Evolutionary conservation across 2,797 vertebrate species (phyloP), one percentile per base, ranked within the genome.

Genomic region (Chloroceryle amazona): DNA sequence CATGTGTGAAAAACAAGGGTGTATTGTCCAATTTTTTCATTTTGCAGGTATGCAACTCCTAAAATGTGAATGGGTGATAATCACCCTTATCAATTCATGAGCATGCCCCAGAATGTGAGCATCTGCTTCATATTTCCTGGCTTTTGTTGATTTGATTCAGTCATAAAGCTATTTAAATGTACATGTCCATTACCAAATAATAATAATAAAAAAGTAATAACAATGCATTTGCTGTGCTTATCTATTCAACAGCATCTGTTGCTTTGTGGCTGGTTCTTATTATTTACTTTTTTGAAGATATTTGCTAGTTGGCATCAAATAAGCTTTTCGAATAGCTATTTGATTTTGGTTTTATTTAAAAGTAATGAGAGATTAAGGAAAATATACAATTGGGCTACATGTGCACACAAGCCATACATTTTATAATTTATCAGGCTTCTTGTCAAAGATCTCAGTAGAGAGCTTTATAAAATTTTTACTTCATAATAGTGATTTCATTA

Each of bases 321-420:
- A 94, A 93, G 47, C 15, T 94, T 92, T 75, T 54, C 37, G 85
- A 91, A 92, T 67, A 81, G 87, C 26, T 66, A 79, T 95, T 95
- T 97, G 55, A 90, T 68, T 90, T 93, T 66, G 25, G 19, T 94
- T 94, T 96, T 80, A 92, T 95, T 97, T 76, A 96, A 97, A 93
- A 60, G 12, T 89, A 89, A 60, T 39, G n/a, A 25, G 55, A 90
- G 65, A 41, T 55, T 96, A 82, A 81, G 70, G 78, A 95, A 92
- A 86, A 44, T 68, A 96, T 11, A 70, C 12, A 58, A 37, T 44
- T 90, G 49, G 52, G 61, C 29, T 80, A 68, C 39, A 4, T 44
- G 49, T 74, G 97, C 89, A 49, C 20, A 85, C 28, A 90, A 96
- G 75, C 47, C 44, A 81, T 33, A 28, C 39, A 55, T 80, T 9